Evolutionary conservation across 2,888 invertebrate genomes (phyloP).

Genomic region (Phengaris arion): DNA sequence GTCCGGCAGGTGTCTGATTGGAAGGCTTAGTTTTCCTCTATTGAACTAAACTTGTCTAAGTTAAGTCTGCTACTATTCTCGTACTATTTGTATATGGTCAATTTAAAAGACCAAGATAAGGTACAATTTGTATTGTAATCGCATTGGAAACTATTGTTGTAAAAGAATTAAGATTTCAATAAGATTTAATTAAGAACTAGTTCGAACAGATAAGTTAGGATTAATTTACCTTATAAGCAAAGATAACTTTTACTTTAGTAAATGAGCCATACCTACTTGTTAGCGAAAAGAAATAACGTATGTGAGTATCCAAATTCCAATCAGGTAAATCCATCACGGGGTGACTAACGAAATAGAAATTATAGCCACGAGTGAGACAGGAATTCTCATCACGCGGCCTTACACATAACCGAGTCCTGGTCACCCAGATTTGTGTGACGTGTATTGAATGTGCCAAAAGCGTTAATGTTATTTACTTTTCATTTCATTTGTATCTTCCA

Average conservation of each 20-base stretch:
- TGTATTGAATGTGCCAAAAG: constrained; percentile 19
- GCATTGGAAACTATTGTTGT: no score
- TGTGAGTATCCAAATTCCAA: no score
- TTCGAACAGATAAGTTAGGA: no score
- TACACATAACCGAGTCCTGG: constrained; percentile 19
- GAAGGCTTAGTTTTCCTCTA: not conserved
- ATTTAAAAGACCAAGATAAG: no score
- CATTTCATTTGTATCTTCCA: not conserved
- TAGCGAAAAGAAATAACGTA: no score
- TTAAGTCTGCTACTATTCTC: not conserved
- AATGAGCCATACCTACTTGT: not conserved
- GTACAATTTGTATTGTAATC: no score
- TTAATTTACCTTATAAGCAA: no score
- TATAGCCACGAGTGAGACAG: not conserved
- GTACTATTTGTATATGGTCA: no score
- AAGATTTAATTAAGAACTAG: no score
- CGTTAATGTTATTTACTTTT: not conserved
- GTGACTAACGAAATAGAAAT: not conserved
- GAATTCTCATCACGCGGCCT: constrained; percentile 26
- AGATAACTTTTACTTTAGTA: no score
- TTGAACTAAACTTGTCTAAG: not conserved
- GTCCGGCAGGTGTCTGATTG: not conserved
- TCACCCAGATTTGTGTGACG: constrained; percentile 26
- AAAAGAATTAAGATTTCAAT: no score
- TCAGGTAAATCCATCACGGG: not conserved